Base-by-base conservation (phyloP, 2,113 vertebrate species). In the Tylochromis polylepis region DNA sequence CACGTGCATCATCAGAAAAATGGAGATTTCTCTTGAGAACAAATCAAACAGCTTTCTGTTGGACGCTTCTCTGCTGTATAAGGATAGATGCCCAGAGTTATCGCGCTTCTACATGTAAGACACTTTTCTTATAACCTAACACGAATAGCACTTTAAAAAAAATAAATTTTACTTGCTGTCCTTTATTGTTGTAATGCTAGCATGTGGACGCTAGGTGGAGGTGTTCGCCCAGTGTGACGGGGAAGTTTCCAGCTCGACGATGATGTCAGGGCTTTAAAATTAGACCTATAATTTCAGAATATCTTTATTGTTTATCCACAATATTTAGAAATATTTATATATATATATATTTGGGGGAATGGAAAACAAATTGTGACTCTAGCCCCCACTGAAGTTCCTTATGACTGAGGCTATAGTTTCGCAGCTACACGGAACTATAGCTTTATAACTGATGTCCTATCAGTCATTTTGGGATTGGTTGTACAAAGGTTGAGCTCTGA, bases 21-120 rank as follows among this genome's bases (percentile, higher is more conserved):
- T 93, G 93, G 87, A 82, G 36, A 11, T 8, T 27, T 0, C 3
- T 5, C 5, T 0, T 10, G 51, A 38, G 2, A 67, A 53, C 15
- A 9, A 22, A 31, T 38, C n/a, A 1, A 8, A 14, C 11, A 8
- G 1, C 2, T 96, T 96, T 83, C 89, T 95, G 15, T 1, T 89
- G 0, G 18, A 96, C 2, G 96, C 96, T 6, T 95, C 96, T 31
- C 31, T 91, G 57, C 53, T 95, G 60, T 96, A 95, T 59, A 93
- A 88, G 85, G 94, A 96, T 4, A 89, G 22, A 11, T 97, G 96
- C 57, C 96, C 95, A 58, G 96, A 95, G 82, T 86, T 95, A 2
- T 93, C 96, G 3, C 94, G 96, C 6, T 95, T 93, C 84, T 46
- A 96, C 4, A 65, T 96, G 96, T 96, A 94, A 97, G 96, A 49